Conservation (phyloP, 2,113 vertebrate species). For the Tragelaphus strepsiceros region DNA sequence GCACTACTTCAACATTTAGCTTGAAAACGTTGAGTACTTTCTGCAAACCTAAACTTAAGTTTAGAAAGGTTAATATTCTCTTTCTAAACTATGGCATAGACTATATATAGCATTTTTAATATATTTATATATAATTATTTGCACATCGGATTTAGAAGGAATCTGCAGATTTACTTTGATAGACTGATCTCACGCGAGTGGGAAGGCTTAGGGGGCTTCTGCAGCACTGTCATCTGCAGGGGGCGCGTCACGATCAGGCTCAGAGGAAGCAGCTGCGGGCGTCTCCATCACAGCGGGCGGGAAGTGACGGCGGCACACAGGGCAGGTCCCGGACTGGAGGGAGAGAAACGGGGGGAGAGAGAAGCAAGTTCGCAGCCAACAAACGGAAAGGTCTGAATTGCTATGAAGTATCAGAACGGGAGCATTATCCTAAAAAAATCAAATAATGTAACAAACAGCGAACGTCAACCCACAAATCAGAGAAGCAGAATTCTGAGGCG, state of each 20-base stretch:
- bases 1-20: constrained; percentile 59
- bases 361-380: background rate
- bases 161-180: constrained; percentile 67
- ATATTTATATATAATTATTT: constrained; percentile 71
- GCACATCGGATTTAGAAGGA: constrained; percentile 59
- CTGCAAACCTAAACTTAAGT: constrained; percentile 60
- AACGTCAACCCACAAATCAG: background rate
- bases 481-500: background rate
- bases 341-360: background rate
- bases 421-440: background rate
- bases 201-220: constrained; percentile 69
- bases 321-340: constrained; percentile 87
- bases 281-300: constrained; percentile 68
- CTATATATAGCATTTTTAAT: constrained; percentile 66
- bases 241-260: constrained; percentile 66
- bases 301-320: constrained; percentile 86
- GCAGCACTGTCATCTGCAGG: constrained; percentile 65
- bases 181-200: constrained; percentile 8
- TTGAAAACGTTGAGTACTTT: constrained; percentile 62
- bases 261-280: constrained; percentile 55
- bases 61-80: constrained; percentile 70
- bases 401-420: background rate
- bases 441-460: background rate
- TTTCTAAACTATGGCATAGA: constrained; percentile 71
- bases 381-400: background rate